A percentile compares a stretch with the other conserved stretches of the same genome.
These are phyloP conservation scores for Aix galericulata DNA, from an alignment of 2,113 vertebrate species.

Conservation along the genomic window DNA sequence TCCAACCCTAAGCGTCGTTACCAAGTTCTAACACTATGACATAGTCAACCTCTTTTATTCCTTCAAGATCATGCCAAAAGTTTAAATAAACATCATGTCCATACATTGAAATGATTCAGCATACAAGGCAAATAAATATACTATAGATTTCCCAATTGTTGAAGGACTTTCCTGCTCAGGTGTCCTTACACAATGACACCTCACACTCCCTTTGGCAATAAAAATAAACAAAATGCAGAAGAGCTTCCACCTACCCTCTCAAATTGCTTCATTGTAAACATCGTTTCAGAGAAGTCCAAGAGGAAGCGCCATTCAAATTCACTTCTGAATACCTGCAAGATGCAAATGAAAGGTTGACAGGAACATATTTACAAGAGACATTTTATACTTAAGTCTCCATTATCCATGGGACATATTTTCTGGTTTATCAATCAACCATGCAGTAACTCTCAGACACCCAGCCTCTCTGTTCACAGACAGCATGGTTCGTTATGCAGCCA, in stretches of 20 bases:
- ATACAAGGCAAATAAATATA: background rate
- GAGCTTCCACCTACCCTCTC: conserved; percentile 82
- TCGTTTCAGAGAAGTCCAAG: conserved; percentile 86
- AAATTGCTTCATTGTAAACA: conserved; percentile 93
- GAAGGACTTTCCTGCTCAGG: background rate
- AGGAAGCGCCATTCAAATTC: conserved; percentile 78
- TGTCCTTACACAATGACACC: background rate
- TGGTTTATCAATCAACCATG: background rate
- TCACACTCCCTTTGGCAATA: background rate
- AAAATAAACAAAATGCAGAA: background rate
- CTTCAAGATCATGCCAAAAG: background rate
- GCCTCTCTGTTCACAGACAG: background rate
- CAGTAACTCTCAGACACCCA: background rate
- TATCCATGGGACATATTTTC: background rate
- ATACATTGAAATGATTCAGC: background rate
- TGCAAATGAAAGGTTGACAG: background rate
- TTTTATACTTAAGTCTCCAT: background rate
- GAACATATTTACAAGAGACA: background rate
- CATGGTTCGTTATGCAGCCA: background rate
- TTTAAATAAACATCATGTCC: background rate
- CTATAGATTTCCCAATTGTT: background rate
- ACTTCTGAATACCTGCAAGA: conserved; percentile 84
- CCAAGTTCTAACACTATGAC: background rate
- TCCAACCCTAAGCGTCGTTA: background rate
- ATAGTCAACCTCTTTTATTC: background rate